These are phyloP conservation scores for Garra rufa DNA, from an alignment of 2,113 vertebrate species.

Conservation along the genomic window DNA sequence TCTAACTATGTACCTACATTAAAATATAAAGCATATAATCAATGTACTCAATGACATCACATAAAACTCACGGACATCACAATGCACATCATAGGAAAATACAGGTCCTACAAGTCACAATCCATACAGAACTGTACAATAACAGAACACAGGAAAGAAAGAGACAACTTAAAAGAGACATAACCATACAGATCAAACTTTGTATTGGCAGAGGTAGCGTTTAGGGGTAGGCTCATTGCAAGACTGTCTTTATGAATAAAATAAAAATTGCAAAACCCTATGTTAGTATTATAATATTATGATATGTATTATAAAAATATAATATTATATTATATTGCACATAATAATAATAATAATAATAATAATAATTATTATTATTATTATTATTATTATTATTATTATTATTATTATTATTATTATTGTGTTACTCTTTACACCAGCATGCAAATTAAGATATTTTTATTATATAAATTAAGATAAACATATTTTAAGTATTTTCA, in stretches of 20 bases:
- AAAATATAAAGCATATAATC: background rate
- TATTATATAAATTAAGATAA: too few relatives aligned
- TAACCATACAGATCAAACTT: background rate
- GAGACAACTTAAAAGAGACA: background rate
- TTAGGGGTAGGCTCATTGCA: background rate
- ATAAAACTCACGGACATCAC: slow-evolving; percentile 21
- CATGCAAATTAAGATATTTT: background rate
- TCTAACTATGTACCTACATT: background rate
- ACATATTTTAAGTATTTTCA: background rate
- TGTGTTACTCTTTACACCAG: background rate
- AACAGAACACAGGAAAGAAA: background rate
- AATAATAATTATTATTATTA: background rate
- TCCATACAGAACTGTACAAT: background rate
- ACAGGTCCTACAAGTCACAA: background rate
- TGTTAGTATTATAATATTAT: background rate
- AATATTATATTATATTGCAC: background rate
- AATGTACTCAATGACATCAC: background rate
- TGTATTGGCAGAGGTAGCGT: background rate
- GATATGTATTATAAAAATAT: background rate
- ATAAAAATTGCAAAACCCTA: background rate
- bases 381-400: too few relatives aligned
- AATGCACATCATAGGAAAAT: slow-evolving; percentile 60
- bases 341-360: background rate
- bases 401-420: too few relatives aligned
- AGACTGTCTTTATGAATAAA: background rate